phyloP scores from a whole-genome alignment of 2,888 invertebrate species.

The Campopleginae sp. region DNA sequence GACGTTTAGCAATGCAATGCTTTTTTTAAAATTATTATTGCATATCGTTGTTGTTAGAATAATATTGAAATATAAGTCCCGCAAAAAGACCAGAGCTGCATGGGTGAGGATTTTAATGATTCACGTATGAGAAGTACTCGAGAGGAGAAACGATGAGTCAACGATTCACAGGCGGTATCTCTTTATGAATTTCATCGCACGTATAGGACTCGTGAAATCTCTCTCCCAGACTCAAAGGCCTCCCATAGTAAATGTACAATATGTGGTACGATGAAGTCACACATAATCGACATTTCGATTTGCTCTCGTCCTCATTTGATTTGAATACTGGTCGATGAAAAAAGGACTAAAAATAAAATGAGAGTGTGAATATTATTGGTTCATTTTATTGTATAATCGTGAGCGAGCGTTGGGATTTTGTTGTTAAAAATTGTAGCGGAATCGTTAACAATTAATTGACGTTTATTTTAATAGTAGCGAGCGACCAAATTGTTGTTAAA shows the following conservation, averaged over 20 bases:
- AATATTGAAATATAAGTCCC: not conserved
- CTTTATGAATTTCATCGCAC: conserved; percentile 65
- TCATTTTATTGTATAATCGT: not conserved
- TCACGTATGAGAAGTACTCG: conserved; percentile 27
- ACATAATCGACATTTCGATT: conserved; percentile 65
- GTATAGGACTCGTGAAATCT: conserved; percentile 41
- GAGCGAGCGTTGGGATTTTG: not conserved
- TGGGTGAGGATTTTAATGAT: not conserved
- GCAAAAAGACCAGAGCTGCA: not conserved
- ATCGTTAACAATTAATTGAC: not conserved
- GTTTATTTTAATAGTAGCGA: not conserved
- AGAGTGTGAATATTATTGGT: not conserved
- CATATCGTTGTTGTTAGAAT: not conserved
- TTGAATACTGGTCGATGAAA: conserved; percentile 56
- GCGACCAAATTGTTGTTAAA: no score
- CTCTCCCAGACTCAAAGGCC: conserved; percentile 6
- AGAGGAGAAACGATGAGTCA: conserved; percentile 70
- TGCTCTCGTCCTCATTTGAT: conserved; percentile 59
- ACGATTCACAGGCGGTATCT: conserved; percentile 66
- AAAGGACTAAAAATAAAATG: conserved; percentile 4
- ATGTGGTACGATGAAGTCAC: conserved; percentile 47
- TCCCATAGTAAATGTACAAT: conserved; percentile 12
- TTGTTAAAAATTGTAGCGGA: not conserved
- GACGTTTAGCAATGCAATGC: no score
- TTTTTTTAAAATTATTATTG: not conserved